Evolutionary conservation across 2,113 vertebrate genomes (phyloP).

Genomic region (Hystrix cristata): DNA sequence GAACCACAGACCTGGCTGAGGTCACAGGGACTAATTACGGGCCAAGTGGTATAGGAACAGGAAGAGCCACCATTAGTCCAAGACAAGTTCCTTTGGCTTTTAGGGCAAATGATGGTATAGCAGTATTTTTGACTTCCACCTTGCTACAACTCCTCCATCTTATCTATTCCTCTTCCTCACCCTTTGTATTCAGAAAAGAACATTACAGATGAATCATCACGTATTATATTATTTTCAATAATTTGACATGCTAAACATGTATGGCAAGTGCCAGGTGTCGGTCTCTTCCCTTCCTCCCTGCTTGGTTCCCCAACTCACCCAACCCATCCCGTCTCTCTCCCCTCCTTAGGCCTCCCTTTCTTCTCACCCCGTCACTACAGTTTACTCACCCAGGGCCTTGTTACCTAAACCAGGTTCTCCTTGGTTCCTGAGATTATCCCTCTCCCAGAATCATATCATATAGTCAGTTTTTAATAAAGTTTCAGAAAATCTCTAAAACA

Average conservation of each 20-base stretch:
- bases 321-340: background rate
- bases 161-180: background rate
- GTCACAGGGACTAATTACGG: background rate
- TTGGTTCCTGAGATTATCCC: background rate
- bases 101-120: background rate
- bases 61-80: background rate
- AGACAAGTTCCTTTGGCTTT: background rate
- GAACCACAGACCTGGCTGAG: background rate
- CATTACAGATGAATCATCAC: background rate
- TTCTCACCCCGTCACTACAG: background rate
- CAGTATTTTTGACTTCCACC: background rate
- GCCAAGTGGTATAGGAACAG: background rate
- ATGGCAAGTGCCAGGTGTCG: background rate
- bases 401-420: background rate
- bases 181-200: background rate
- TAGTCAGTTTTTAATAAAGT: background rate
- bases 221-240: background rate
- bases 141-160: background rate
- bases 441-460: background rate
- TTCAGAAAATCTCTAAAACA: conserved; percentile 37
- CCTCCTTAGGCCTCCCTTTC: background rate
- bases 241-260: background rate
- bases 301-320: no score
- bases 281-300: background rate
- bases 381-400: background rate